These are phyloP conservation scores for Mobula birostris DNA, from an alignment of 2,113 vertebrate genomes.

Conservation along the genomic window DNA sequence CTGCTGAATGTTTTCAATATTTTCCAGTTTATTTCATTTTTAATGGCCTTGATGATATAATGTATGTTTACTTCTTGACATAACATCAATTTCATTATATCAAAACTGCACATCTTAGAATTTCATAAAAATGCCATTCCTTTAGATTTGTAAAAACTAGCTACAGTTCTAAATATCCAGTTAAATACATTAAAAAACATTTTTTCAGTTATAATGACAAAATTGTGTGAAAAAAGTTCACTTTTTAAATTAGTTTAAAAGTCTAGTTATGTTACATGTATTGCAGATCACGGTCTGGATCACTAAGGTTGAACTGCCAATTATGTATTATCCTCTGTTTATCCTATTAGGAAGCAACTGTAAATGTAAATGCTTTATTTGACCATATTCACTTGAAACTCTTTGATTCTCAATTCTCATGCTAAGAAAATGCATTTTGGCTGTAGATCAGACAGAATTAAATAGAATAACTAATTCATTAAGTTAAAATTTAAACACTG, in stretches of 20 bases:
- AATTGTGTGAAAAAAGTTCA: background rate
- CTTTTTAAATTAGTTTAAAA: background rate
- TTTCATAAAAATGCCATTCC: background rate
- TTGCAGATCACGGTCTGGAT: background rate
- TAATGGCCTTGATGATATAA: background rate
- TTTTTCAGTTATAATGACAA: background rate
- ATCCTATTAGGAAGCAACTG: conserved; percentile 56
- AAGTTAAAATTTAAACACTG: conserved; percentile 99
- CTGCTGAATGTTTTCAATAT: no score
- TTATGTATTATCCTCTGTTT: conserved; percentile 16
- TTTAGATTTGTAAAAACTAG: background rate
- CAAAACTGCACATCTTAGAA: background rate
- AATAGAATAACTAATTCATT: conserved; percentile 99
- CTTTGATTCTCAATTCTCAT: conserved; percentile 96
- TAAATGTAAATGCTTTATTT: conserved; percentile 74
- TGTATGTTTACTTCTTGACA: background rate
- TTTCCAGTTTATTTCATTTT: background rate
- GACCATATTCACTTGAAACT: conserved; percentile 67
- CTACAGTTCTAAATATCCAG: background rate
- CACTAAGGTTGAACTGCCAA: conserved; percentile 22
- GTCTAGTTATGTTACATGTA: background rate
- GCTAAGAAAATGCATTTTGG: conserved; percentile 86
- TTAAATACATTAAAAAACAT: background rate
- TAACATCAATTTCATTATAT: background rate
- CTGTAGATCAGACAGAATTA: conserved; percentile 93